Conservation (phyloP, 2,888 invertebrate genomes). For the Willowsia nigromaculata region DNA sequence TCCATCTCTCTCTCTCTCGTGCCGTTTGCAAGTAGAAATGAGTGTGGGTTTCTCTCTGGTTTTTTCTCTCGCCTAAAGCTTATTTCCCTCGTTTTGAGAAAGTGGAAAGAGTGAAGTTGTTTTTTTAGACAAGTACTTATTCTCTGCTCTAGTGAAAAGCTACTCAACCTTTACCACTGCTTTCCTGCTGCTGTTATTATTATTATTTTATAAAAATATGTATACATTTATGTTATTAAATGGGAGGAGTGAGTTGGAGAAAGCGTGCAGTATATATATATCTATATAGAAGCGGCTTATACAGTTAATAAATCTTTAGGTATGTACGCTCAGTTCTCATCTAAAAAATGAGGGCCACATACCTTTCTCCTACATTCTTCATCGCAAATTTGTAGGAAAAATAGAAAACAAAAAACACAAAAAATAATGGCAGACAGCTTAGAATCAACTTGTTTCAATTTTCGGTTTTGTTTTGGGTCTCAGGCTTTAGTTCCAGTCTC, state of each 20-base stretch:
- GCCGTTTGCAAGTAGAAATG: neutral
- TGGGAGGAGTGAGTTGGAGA: too few relatives aligned
- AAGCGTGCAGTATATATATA: too few relatives aligned
- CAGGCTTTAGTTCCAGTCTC: too few relatives aligned
- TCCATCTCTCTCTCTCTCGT: neutral
- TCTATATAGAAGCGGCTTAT: too few relatives aligned
- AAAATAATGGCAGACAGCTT: neutral
- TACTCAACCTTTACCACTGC: neutral
- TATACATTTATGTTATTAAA: neutral
- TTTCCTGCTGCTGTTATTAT: neutral
- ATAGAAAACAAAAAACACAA: neutral
- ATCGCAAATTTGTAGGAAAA: neutral
- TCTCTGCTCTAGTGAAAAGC: neutral
- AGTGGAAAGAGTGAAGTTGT: neutral
- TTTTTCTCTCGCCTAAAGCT: neutral
- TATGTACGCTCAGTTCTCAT: too few relatives aligned
- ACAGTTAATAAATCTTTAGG: neutral
- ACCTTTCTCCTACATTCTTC: neutral
- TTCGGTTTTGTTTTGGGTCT: too few relatives aligned
- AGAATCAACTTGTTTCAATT: too few relatives aligned
- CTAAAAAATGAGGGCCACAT: neutral
- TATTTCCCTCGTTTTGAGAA: neutral
- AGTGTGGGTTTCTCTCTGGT: neutral
- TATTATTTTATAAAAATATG: too few relatives aligned
- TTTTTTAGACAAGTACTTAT: neutral